Evolutionary conservation across 2,888 invertebrate species (phyloP).

Genomic region (Coecobrya sp.): DNA sequence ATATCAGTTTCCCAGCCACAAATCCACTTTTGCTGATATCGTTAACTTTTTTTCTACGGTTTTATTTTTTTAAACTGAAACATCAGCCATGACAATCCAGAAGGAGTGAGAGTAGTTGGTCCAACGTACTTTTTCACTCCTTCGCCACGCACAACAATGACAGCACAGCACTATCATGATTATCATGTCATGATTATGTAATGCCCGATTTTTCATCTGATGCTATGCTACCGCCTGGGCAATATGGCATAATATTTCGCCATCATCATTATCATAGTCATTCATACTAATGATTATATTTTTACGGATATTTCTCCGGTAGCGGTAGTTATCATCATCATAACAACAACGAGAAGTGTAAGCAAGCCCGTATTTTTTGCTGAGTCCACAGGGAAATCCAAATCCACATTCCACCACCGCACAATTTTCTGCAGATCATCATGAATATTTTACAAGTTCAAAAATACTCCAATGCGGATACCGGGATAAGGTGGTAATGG

Average conservation of each 20-base stretch:
- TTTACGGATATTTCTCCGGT: neutral
- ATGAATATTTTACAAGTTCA: neutral
- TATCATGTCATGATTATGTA: too few species aligned
- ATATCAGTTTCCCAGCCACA: too few species aligned
- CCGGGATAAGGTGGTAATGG: neutral
- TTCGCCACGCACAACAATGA: too few species aligned
- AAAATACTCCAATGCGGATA: neutral
- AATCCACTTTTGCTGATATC: too few species aligned
- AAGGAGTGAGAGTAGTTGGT: too few species aligned
- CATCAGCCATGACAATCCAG: too few species aligned
- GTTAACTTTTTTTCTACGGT: too few species aligned
- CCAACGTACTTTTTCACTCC: too few species aligned
- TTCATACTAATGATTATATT: neutral
- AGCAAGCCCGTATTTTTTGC: neutral
- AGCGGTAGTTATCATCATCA: neutral
- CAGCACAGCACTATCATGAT: too few species aligned
- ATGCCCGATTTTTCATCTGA: too few species aligned
- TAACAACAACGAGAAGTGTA: neutral
- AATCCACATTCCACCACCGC: constrained; percentile 10
- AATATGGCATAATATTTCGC: neutral
- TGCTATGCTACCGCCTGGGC: too few species aligned
- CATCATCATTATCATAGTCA: neutral
- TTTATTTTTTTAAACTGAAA: too few species aligned
- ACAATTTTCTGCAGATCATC: neutral
- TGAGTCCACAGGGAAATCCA: neutral